Conservation (phyloP, 2,888 invertebrate genomes). For the Lordiphosa fenestrarum region DNA sequence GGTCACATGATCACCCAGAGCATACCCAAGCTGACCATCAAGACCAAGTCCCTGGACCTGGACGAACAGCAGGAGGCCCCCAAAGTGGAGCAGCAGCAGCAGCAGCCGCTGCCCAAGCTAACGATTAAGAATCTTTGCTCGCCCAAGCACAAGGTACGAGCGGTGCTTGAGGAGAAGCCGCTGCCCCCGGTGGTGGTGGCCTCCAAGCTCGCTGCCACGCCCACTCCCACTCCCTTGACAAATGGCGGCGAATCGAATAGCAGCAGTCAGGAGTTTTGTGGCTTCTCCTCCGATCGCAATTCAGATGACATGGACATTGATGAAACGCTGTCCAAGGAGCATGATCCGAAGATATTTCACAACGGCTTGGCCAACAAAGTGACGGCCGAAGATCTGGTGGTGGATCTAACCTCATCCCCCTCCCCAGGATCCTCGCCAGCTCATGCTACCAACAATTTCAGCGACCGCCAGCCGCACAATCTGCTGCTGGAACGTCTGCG, state of each 20-base stretch:
- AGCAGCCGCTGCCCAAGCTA: conserved; percentile 76
- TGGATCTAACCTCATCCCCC: conserved; percentile 78
- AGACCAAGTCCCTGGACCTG: conserved; percentile 77
- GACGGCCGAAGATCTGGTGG: conserved; percentile 38
- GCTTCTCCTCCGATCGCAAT: conserved; percentile 61
- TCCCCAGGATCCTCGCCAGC: conserved; percentile 77
- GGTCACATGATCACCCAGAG: conserved; percentile 63
- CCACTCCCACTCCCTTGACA: conserved; percentile 18
- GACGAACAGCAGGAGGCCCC: conserved; percentile 73
- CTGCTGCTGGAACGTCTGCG: conserved; percentile 39
- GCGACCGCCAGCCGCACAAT: conserved; percentile 24
- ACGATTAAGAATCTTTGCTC: conserved; percentile 79
- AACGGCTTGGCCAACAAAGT: conserved; percentile 42
- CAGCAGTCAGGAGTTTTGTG: conserved; percentile 67
- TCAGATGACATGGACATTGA: conserved; percentile 80
- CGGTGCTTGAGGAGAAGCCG: conserved; percentile 79
- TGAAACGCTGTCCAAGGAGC: conserved; percentile 71
- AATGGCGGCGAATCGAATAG: conserved; percentile 68
- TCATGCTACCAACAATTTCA: conserved; percentile 33
- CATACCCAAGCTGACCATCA: conserved; percentile 78
- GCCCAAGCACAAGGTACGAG: conserved; percentile 81
- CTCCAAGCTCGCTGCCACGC: conserved; percentile 40
- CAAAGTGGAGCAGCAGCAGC: conserved; percentile 43
- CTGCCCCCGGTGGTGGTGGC: conserved; percentile 3
- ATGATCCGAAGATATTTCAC: conserved; percentile 77